Base-by-base conservation (phyloP, 1,140 invertebrate genomes). In the Formica selysi region DNA sequence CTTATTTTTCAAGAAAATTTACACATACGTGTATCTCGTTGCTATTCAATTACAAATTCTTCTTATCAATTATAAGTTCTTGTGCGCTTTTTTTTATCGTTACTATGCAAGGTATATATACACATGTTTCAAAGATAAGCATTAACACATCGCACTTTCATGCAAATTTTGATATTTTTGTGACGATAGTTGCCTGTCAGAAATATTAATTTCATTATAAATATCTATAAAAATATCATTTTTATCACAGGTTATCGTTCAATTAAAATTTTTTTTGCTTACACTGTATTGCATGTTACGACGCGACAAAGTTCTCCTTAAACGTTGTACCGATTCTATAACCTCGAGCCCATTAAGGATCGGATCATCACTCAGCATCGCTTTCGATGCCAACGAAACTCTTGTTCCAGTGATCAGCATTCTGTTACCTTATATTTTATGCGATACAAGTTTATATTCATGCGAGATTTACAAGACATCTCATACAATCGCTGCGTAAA, bases 341-440 rank as follows among this genome's bases (percentile, higher is more conserved):
- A 87, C 38, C 64, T 87, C 70, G 51, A 59, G 26, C 26, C 32
- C 26, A 51, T 16, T 57, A 71, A 62, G 36, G 57, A 81, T 86
- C 73, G 62, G 41, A 32, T 38, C 73, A 76, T 71, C 13, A 22
- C 48, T 73, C 36, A 48, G 3, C 36, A n/a, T 54, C 29, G 13
- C 38, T 76, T 64, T 76, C 38, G 57, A 44, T 64, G 4, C 41
- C 13, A 38, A 44, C 19, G 26, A 76, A 64, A 78, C 44, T 79
- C 61, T 51, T 36, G 29, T 51, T 51, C 44, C 59, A 64, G 59
- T 29, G 22, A 76, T 11, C 41, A 22, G 32, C 7, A 38, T 76
- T n/a, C 29, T 10, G 11, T 78, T 78, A 26, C n/a, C 19, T 26
- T n/a, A 29, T 3, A 44, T 48, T 61, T 44, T 65, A 78, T 41